Evolutionary conservation across 2,888 invertebrate genomes (phyloP).

Genomic region (Nyleta sp.): DNA sequence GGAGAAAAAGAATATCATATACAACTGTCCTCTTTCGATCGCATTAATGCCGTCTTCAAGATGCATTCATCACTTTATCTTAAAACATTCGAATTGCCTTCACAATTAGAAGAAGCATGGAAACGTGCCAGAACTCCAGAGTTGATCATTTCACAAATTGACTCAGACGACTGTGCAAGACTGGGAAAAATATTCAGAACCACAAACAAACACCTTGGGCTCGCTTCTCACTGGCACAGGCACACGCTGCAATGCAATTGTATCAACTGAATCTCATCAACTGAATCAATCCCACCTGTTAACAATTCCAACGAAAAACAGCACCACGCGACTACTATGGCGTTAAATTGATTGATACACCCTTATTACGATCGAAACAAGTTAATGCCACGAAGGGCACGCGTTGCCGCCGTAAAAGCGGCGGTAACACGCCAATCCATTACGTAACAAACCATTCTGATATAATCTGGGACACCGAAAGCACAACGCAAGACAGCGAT

Average conservation of each 20-base stretch:
- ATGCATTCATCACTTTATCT: background rate
- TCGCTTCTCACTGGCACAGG: no score
- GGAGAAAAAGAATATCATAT: no score
- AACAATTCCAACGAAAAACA: conserved; percentile 28
- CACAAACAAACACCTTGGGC: background rate
- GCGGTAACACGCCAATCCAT: conserved; percentile 39
- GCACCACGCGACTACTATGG: background rate
- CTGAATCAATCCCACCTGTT: conserved; percentile 27
- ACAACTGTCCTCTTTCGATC: no score
- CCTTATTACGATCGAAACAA: conserved; percentile 12
- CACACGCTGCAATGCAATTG: no score
- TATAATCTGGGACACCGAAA: conserved; percentile 27
- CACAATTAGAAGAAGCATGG: background rate
- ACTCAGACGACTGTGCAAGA: no score
- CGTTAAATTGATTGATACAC: conserved; percentile 47
- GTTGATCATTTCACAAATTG: background rate
- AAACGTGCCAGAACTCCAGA: background rate
- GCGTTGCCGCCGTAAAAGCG: conserved; percentile 29
- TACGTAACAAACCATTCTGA: conserved; percentile 40
- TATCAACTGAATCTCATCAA: conserved; percentile 11
- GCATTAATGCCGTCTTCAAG: background rate
- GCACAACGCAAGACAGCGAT: conserved; percentile 29
- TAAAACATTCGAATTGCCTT: background rate
- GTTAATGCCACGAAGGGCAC: conserved; percentile 27
- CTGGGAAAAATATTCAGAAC: background rate